Evolutionary conservation across 2,797 vertebrate species (phyloP).

Genomic region (Kryptopterus vitreolus): DNA sequence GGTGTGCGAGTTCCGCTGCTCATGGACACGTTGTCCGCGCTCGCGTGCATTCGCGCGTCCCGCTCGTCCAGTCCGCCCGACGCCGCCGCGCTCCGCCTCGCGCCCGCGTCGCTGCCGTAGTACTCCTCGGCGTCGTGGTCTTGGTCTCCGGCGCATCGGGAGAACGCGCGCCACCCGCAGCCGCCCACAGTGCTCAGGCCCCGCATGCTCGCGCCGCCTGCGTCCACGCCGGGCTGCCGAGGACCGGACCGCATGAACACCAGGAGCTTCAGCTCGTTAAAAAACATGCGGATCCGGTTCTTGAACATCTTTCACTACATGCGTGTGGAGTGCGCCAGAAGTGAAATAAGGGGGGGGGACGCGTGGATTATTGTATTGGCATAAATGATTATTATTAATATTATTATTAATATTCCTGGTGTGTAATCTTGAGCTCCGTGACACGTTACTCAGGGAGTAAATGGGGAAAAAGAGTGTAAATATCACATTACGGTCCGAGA

Average conservation of each 20-base stretch:
- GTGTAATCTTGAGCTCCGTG: not conserved
- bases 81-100: slow-evolving; percentile 66
- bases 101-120: slow-evolving; percentile 83
- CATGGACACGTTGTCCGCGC: slow-evolving; percentile 86
- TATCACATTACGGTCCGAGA: slow-evolving; percentile 19
- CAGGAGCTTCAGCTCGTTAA: slow-evolving; percentile 94
- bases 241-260: slow-evolving; percentile 90
- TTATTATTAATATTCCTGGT: slow-evolving; percentile 22
- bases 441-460: slow-evolving; percentile 24
- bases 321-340: slow-evolving; percentile 34
- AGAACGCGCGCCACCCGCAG: slow-evolving; percentile 91
- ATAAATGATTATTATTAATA: slow-evolving; percentile 27
- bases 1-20: slow-evolving; percentile 87
- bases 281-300: slow-evolving; percentile 97
- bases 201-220: slow-evolving; percentile 72
- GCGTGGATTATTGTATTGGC: slow-evolving; percentile 6
- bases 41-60: slow-evolving; percentile 78
- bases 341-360: slow-evolving; percentile 33
- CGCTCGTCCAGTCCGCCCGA: slow-evolving; percentile 80
- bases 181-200: slow-evolving; percentile 80
- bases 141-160: slow-evolving; percentile 75
- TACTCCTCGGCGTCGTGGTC: slow-evolving; percentile 89
- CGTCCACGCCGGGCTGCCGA: slow-evolving; percentile 82
- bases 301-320: slow-evolving; percentile 89
- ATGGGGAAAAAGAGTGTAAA: slow-evolving; percentile 12